Base-by-base conservation (phyloP, 2,888 invertebrate species). In the Dione vanillae region DNA sequence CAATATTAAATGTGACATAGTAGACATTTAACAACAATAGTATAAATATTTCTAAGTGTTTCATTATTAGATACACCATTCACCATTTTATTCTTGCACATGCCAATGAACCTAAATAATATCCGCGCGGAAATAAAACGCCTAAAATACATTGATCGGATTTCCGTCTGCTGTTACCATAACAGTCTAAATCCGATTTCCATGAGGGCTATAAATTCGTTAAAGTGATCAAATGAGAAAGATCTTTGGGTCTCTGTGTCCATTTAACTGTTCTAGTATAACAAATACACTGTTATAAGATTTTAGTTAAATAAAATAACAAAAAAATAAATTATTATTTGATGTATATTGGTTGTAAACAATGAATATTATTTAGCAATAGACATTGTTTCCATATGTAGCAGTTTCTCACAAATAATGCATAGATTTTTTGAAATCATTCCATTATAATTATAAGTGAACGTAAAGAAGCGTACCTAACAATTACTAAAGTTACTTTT, bases 71-170 rank as follows among this genome's bases (percentile, higher is more conserved):
- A 14, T 10, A 61, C 12, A 20, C 16, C 20, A 49, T 19, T 19
- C n/a, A n/a, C n/a, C n/a, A 67, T 40, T 67, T 49, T 41, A 27
- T 59, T 59, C n/a, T 49, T 49, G n/a, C 27, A 41, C 52, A 43
- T 49, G 11, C 12, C 37, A 37, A 40, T 40, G 49, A 59, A 59
- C 58, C 9, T 67, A 49, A 59, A 67, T 67, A 67, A 56, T 40
- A 47, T 37, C 49, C 47, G 40, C 49, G 35, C 59, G 67, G 59
- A 67, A 59, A 67, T 67, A 67, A 59, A 67, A 58, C 67, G 47
- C 49, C 67, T 61, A 61, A 61, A 61, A 61, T 61, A 61, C 45
- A 61, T 61, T 27, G 61, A 61, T 45, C 61, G 61, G 45, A 45
- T 61, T 45, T 61, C 61, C 61, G 27, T 45, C 6, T 45, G 61